Conservation (phyloP, 2,888 invertebrate species). For the Trilocha varians region DNA sequence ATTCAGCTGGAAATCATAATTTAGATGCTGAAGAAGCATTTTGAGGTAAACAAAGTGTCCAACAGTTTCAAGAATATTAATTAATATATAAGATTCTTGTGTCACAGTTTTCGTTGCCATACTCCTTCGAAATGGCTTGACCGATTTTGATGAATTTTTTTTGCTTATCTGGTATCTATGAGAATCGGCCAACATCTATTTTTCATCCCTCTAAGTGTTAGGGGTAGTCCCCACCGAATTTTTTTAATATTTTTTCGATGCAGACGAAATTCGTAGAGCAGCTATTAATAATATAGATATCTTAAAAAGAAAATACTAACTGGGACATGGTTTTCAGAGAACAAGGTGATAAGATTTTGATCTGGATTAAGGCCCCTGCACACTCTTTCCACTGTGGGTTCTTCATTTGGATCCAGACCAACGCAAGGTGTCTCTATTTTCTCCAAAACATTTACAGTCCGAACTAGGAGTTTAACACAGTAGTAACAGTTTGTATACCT, state of each 20-base stretch:
- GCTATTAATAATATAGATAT: neutral
- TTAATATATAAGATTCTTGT: too few species aligned
- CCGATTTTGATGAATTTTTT: too few species aligned
- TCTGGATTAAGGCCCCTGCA: constrained; percentile 83
- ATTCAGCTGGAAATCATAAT: too few species aligned
- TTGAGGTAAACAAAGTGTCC: too few species aligned
- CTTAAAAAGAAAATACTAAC: constrained; percentile 38
- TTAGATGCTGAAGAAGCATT: too few species aligned
- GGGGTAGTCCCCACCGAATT: too few species aligned
- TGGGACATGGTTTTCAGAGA: constrained; percentile 91
- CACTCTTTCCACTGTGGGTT: constrained; percentile 83
- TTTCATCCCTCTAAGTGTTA: too few species aligned
- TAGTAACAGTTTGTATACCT: constrained; percentile 81
- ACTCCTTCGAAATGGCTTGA: too few species aligned
- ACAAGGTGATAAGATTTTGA: constrained; percentile 87
- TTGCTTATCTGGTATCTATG: too few species aligned
- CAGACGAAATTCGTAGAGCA: neutral
- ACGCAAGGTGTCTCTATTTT: constrained; percentile 91
- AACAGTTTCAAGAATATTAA: neutral
- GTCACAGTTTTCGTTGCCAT: too few species aligned
- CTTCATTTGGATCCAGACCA: constrained; percentile 74
- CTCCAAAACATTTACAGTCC: constrained; percentile 91
- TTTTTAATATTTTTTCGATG: neutral
- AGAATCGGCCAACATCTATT: too few species aligned
- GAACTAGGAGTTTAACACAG: constrained; percentile 87